These are phyloP conservation scores for Mellilla xanthometata DNA, from an alignment of 2,888 invertebrate species.

Conservation along the genomic window DNA sequence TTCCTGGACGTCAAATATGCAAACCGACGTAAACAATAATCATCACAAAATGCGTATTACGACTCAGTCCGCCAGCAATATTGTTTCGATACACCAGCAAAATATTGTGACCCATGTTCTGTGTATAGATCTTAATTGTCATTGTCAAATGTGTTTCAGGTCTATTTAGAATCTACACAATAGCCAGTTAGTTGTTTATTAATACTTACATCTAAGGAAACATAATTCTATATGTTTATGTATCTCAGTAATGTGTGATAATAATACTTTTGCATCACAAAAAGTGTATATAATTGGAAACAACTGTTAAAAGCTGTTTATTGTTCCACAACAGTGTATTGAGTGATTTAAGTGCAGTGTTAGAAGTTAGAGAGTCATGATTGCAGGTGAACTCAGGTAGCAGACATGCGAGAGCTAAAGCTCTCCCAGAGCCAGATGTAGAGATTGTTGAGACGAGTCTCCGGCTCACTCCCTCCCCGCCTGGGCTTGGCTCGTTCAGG, in stretches of 20 bases:
- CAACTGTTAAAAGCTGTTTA: slow-evolving; percentile 1
- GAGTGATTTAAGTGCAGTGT: neutral
- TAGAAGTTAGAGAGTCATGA: slow-evolving; percentile 54
- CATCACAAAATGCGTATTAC: slow-evolving; percentile 72
- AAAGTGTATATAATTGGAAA: slow-evolving; percentile 12
- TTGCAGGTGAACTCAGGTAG: slow-evolving; percentile 78
- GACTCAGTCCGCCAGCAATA: slow-evolving; percentile 57
- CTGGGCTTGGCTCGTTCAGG: slow-evolving; percentile 85
- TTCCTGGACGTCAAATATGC: slow-evolving; percentile 80
- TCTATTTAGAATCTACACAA: slow-evolving; percentile 45
- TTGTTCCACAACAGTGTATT: neutral
- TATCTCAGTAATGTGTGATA: slow-evolving; percentile 19
- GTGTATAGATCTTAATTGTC: slow-evolving; percentile 54
- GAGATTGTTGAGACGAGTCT: slow-evolving; percentile 62
- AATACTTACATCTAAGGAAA: slow-evolving; percentile 31
- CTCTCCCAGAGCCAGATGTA: slow-evolving; percentile 54
- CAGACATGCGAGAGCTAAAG: slow-evolving; percentile 60
- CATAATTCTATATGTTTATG: slow-evolving; percentile 21
- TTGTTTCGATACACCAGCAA: slow-evolving; percentile 47
- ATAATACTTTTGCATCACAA: slow-evolving; percentile 3
- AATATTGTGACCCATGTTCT: slow-evolving; percentile 40
- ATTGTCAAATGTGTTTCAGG: slow-evolving; percentile 53
- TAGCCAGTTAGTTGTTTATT: slow-evolving; percentile 45
- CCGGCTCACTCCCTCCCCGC: slow-evolving; percentile 57
- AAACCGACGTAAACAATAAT: slow-evolving; percentile 82